phyloP scores from a whole-genome alignment of 2,113 vertebrate genomes.

The Pteruthius melanotis region DNA sequence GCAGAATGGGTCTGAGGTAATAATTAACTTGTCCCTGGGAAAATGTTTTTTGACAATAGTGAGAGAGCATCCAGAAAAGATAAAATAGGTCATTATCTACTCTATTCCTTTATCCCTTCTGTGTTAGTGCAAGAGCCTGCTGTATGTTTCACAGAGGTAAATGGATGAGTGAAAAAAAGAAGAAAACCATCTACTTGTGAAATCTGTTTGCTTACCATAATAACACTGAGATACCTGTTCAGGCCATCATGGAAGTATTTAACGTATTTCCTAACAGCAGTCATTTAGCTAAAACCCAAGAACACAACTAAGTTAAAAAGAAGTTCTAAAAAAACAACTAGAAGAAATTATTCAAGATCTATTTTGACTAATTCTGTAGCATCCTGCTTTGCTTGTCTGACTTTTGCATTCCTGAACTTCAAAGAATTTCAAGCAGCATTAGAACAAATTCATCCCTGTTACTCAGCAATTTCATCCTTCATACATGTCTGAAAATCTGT shows the following conservation, averaged over 20 bases:
- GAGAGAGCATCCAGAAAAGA: not conserved
- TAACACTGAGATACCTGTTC: not conserved
- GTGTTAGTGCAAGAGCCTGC: not conserved
- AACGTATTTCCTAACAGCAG: not conserved
- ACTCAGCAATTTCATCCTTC: conserved; percentile 12
- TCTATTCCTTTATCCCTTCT: not conserved
- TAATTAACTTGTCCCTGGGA: not conserved
- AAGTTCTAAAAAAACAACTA: not conserved
- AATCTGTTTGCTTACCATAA: not conserved
- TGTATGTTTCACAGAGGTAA: not conserved
- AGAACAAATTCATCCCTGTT: not conserved
- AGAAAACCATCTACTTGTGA: not conserved
- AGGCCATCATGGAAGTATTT: not conserved
- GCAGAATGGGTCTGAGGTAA: not conserved
- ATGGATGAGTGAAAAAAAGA: not conserved
- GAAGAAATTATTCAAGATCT: not conserved
- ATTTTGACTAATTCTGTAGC: not conserved
- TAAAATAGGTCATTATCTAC: not conserved
- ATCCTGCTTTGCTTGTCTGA: not conserved
- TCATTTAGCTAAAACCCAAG: not conserved
- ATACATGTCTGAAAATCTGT: not conserved
- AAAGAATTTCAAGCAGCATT: conserved; percentile 23
- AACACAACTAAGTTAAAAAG: not conserved
- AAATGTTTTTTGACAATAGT: not conserved
- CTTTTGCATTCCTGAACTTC: not conserved